Evolutionary conservation across 2,113 vertebrate species (phyloP).

Genomic region (Channa maculata): DNA sequence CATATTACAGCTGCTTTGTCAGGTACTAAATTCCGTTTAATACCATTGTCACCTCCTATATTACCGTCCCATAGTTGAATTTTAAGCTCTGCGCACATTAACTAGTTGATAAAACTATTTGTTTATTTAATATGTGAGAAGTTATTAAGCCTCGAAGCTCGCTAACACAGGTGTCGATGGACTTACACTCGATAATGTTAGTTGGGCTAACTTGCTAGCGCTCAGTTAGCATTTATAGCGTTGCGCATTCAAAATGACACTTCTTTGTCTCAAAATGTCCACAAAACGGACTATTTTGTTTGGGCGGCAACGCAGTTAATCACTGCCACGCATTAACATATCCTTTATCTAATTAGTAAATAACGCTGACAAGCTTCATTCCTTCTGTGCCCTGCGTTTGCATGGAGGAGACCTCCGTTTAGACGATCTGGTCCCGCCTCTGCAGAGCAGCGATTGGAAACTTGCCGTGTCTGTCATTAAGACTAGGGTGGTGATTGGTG

Average conservation of each 20-base stretch:
- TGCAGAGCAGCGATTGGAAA: slow-evolving; percentile 61
- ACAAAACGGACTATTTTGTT: not conserved
- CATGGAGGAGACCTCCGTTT: slow-evolving; percentile 76
- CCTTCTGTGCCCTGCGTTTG: slow-evolving; percentile 76
- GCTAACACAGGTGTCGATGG: slow-evolving; percentile 57
- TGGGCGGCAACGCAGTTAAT: not conserved
- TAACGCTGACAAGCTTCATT: slow-evolving; percentile 49
- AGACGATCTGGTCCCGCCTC: slow-evolving; percentile 71
- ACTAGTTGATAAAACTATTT: slow-evolving; percentile 24
- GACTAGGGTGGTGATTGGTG: slow-evolving; percentile 73
- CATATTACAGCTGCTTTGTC: slow-evolving; percentile 87
- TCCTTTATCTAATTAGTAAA: not conserved
- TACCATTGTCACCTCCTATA: slow-evolving; percentile 55
- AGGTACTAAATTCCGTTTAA: slow-evolving; percentile 77
- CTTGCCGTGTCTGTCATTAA: slow-evolving; percentile 54
- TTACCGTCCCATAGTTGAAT: slow-evolving; percentile 15
- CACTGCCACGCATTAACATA: fast-evolving
- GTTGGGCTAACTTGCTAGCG: slow-evolving; percentile 63
- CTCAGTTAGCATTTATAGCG: slow-evolving; percentile 68
- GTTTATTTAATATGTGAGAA: slow-evolving; percentile 11
- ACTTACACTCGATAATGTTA: slow-evolving; percentile 42
- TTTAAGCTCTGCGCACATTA: not conserved
- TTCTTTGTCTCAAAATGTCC: not conserved
- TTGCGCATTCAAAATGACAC: slow-evolving; percentile 76
- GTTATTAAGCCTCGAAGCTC: slow-evolving; percentile 54